These are phyloP conservation scores for Magallana ariakensis DNA, from an alignment of 1,140 invertebrate genomes.

Conservation along the genomic window DNA sequence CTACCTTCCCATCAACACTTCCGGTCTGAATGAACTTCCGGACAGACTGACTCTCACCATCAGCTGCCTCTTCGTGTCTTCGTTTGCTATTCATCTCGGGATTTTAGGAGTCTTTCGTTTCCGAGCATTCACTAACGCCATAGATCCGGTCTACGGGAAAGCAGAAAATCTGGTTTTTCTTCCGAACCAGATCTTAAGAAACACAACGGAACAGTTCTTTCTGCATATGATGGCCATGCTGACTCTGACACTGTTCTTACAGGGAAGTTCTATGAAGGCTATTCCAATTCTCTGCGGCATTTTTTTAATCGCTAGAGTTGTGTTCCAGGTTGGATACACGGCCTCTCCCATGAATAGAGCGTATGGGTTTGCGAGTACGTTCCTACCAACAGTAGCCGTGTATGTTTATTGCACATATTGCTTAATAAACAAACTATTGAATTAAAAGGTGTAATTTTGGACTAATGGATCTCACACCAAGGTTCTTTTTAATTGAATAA, in stretches of 20 bases:
- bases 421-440: not conserved
- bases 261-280: not conserved
- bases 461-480: no score
- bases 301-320: constrained; percentile 34
- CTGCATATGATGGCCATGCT: constrained; percentile 15
- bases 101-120: not conserved
- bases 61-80: not conserved
- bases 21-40: not conserved
- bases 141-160: not conserved
- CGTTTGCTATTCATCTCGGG: not conserved
- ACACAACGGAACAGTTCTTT: constrained; percentile 48
- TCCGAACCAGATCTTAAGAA: constrained; percentile 29
- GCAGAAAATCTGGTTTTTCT: constrained; percentile 38
- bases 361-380: constrained; percentile 30
- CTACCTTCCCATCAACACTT: not conserved
- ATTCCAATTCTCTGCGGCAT: constrained; percentile 25
- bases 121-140: not conserved
- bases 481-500: no score
- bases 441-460: no score
- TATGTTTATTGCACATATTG: constrained; percentile 42
- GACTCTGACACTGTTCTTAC: not conserved
- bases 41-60: not conserved
- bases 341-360: not conserved
- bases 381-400: not conserved
- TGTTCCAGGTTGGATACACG: constrained; percentile 2